phyloP scores from a whole-genome alignment of 23 tunicate species.

The Oikopleura vanhoeffeni region DNA sequence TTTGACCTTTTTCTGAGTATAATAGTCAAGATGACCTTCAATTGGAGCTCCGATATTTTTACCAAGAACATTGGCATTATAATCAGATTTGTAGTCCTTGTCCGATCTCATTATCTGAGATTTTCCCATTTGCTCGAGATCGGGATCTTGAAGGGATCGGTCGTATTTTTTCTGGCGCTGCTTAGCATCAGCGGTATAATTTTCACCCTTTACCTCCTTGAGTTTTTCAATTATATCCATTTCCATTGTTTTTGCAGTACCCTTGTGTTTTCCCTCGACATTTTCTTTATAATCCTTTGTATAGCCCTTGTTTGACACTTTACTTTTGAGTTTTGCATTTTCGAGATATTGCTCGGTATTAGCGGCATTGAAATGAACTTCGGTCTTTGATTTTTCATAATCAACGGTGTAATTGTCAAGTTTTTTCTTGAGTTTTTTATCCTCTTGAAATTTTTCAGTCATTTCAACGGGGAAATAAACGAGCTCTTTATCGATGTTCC shows the following conservation, averaged over 20 bases:
- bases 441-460: conserved; percentile 18
- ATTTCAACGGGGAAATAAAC: conserved; percentile 75
- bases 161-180: not conserved
- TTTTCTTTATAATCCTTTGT: not conserved
- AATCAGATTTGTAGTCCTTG: conserved; percentile 36
- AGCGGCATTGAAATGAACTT: not conserved
- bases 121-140: not conserved
- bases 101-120: not conserved
- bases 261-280: not conserved
- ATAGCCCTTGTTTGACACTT: not conserved
- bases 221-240: not conserved
- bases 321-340: not conserved
- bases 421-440: not conserved
- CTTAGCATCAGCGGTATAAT: not conserved
- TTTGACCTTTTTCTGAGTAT: conserved; percentile 2
- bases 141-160: not conserved
- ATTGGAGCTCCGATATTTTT: conserved; percentile 18
- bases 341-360: not conserved
- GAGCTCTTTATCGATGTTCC: conserved; percentile 31
- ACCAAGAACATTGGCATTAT: conserved; percentile 45
- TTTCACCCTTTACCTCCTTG: not conserved
- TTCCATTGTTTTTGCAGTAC: conserved; percentile 1
- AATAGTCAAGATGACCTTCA: conserved; percentile 16
- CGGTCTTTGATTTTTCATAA: not conserved
- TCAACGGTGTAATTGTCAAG: not conserved